These are phyloP conservation scores for Lanius collurio DNA, from an alignment of 2,113 vertebrate species.

Conservation along the genomic window DNA sequence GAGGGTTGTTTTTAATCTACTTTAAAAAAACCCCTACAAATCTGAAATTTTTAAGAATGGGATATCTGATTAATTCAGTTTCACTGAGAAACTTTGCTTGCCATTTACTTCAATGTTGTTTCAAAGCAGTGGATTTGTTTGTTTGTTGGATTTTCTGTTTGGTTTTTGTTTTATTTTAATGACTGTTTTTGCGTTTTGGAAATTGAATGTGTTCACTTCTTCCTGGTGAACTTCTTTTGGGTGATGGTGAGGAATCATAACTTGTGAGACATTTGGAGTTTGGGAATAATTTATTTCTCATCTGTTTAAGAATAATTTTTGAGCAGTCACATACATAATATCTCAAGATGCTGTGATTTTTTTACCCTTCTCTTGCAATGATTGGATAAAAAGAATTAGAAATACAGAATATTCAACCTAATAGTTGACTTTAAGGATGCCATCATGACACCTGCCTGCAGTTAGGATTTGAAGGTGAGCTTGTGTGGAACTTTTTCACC, in stretches of 20 bases:
- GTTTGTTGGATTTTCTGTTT: neutral
- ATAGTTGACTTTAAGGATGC: neutral
- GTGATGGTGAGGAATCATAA: neutral
- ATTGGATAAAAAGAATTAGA: neutral
- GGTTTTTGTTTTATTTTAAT: too few species aligned
- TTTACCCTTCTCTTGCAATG: neutral
- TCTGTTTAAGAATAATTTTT: neutral
- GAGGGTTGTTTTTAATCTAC: neutral
- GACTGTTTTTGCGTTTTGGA: neutral
- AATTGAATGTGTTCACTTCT: neutral
- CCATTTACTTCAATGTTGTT: neutral
- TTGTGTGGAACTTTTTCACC: neutral
- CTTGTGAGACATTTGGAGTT: neutral
- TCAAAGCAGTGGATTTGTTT: rapidly evolving
- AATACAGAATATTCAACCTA: neutral
- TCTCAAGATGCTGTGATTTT: neutral
- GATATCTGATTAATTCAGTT: neutral
- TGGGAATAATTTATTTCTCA: neutral
- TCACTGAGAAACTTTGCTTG: neutral
- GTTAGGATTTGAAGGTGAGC: neutral
- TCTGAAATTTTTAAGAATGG: neutral
- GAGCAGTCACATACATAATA: too few species aligned
- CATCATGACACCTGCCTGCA: neutral
- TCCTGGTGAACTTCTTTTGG: neutral
- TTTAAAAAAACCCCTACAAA: neutral